Conservation (phyloP, 2,113 vertebrate species). For the Redunca redunca region DNA sequence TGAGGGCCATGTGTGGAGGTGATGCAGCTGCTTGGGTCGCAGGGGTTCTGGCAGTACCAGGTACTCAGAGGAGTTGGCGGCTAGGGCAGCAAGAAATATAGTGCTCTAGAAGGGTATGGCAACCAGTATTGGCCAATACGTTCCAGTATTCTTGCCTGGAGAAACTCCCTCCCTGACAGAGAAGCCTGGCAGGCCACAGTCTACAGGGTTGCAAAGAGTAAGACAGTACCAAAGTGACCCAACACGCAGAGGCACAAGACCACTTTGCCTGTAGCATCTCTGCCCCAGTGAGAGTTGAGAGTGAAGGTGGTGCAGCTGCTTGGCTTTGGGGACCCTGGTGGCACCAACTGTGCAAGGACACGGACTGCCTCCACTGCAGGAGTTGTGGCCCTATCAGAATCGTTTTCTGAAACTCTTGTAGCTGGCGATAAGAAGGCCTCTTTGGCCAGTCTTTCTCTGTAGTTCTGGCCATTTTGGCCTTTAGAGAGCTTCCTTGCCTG, state of each 20-base stretch:
- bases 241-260: background rate
- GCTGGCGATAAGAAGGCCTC: background rate
- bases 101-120: background rate
- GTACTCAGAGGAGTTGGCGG: background rate
- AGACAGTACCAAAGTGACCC: background rate
- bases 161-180: background rate
- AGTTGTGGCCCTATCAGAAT: background rate
- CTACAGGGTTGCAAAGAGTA: background rate
- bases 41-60: background rate
- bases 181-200: background rate
- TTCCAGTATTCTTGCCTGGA: background rate
- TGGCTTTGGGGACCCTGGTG: background rate
- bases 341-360: background rate
- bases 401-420: background rate
- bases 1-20: background rate
- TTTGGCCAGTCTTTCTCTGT: background rate
- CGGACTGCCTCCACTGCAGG: rapidly evolving
- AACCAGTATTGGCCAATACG: background rate
- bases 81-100: background rate
- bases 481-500: background rate
- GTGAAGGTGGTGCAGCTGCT: background rate
- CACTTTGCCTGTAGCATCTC: background rate
- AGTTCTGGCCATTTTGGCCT: background rate
- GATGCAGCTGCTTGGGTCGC: background rate
- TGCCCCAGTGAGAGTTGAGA: background rate